Base-by-base conservation (phyloP, 2,888 invertebrate genomes). In the Aethes cnicana region DNA sequence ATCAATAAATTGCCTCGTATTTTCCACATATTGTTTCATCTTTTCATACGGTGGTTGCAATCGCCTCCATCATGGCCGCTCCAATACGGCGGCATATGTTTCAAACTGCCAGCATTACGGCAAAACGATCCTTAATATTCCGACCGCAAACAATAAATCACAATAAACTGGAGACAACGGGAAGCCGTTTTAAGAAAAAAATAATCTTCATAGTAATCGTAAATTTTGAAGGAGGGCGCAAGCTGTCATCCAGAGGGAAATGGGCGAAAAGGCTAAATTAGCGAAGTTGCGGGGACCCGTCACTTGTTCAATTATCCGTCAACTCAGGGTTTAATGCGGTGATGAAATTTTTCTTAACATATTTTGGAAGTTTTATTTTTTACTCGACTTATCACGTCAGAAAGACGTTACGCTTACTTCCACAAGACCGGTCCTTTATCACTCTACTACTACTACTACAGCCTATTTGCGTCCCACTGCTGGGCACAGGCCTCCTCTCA, bases 271-370 rank as follows among this genome's bases (percentile, higher is more conserved):
- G 47, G 43, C 12, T 59, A 69, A 74, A 71, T 72, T 71, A 65
- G 62, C 57, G 35, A 62, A 64, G 58, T 66, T 62, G 58, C 53
- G 55, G 72, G 61, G 47, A 47, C 30, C 30, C 33, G 52, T 63
- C 69, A 66, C 69, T 72, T 69, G 70, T 72, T 69, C 69, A 71
- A 66, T 66, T 68, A 58, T 64, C 62, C 60, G 33, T 36, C 21
- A 7, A 8, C 0, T 17, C 2, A 21, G 26, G 26, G n/a, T n/a
- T n/a, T n/a, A n/a, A n/a, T n/a, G n/a, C n/a, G n/a, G n/a, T n/a
- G n/a, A n/a, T n/a, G n/a, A n/a, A n/a, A n/a, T n/a, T n/a, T n/a
- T n/a, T n/a, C n/a, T n/a, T n/a, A n/a, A n/a, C n/a, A n/a, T n/a
- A n/a, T n/a, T n/a, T n/a, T n/a, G n/a, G n/a, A n/a, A n/a, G n/a